phyloP scores from a whole-genome alignment of 2,797 vertebrate species.

The Iguana delicatissima region DNA sequence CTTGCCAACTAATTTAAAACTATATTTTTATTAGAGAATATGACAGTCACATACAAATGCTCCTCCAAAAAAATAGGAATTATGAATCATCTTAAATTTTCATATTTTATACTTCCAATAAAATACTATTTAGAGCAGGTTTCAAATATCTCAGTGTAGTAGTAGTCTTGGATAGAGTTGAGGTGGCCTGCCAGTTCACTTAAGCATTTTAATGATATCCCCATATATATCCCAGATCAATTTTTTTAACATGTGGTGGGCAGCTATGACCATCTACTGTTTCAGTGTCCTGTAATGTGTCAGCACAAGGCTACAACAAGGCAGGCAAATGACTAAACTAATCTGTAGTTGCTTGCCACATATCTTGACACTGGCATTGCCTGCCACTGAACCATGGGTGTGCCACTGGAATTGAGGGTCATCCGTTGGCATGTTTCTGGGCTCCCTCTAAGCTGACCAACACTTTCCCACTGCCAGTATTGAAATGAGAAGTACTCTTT shows the following conservation, averaged over 20 bases:
- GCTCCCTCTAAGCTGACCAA: background rate
- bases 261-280: background rate
- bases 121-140: too few species aligned
- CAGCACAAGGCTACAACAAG: background rate
- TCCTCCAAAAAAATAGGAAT: too few species aligned
- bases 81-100: too few species aligned
- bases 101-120: too few species aligned
- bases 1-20: too few species aligned
- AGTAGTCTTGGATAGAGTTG: too few species aligned
- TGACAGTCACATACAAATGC: too few species aligned
- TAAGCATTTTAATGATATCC: too few species aligned
- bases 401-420: background rate
- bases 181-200: too few species aligned
- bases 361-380: background rate
- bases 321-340: too few species aligned
- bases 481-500: background rate
- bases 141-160: too few species aligned
- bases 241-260: background rate
- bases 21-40: too few species aligned
- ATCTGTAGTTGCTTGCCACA: background rate
- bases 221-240: background rate
- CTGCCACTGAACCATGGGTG: background rate
- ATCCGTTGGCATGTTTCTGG: background rate
- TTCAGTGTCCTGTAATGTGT: background rate
- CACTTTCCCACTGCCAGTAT: background rate